Conservation (phyloP, 1,140 invertebrate species). For the Ridgeia piscesae region DNA sequence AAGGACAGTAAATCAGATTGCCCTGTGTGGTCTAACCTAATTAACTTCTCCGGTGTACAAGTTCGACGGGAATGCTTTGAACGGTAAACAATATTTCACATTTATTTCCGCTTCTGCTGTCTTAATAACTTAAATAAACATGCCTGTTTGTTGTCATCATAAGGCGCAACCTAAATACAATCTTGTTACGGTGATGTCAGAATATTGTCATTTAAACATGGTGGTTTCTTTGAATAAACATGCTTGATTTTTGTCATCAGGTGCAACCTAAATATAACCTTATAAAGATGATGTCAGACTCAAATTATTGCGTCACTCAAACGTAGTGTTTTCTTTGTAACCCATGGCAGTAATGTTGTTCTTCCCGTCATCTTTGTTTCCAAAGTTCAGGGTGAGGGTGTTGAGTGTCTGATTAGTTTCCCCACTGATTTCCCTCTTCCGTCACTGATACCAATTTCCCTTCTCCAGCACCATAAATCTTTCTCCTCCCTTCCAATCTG, state of each 20-base stretch:
- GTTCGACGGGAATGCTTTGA: not conserved
- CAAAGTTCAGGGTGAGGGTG: no score
- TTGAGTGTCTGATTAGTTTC: no score
- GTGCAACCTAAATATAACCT: not conserved
- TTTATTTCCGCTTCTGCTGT: not conserved
- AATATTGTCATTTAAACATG: not conserved
- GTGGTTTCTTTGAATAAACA: not conserved
- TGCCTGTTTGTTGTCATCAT: not conserved
- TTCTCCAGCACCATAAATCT: no score
- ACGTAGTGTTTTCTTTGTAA: not conserved
- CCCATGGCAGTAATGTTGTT: no score
- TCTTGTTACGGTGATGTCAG: not conserved
- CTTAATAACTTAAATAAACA: not conserved
- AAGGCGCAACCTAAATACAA: not conserved
- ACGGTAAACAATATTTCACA: not conserved
- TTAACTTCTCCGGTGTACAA: not conserved
- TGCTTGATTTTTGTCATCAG: not conserved
- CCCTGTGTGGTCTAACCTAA: not conserved
- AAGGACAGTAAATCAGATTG: not conserved
- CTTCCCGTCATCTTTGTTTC: no score
- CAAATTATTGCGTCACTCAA: not conserved
- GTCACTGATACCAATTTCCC: no score
- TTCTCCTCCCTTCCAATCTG: no score
- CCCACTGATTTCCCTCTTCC: no score
- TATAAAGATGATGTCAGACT: not conserved